These are phyloP conservation scores for Procambarus clarkii DNA, from an alignment of 1,140 invertebrate species.

Conservation along the genomic window DNA sequence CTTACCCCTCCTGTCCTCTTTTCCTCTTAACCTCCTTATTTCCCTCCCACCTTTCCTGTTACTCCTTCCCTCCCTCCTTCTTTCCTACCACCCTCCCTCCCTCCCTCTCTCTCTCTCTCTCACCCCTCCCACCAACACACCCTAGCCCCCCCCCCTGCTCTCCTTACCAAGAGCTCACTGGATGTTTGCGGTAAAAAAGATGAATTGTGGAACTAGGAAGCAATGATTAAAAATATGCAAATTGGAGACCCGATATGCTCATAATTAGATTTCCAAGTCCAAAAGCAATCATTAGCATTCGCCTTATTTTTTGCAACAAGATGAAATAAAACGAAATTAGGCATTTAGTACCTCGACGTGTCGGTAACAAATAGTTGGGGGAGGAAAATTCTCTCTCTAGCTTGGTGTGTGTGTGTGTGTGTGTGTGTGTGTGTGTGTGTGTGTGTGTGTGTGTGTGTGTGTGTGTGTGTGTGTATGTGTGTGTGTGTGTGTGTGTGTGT, in stretches of 20 bases:
- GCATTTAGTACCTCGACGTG: conserved; percentile 29
- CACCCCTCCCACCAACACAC: neutral
- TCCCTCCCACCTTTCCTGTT: neutral
- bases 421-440: too few relatives aligned
- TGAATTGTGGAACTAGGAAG: conserved; percentile 30
- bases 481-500: too few relatives aligned
- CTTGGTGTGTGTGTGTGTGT: neutral
- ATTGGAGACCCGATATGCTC: conserved; percentile 43
- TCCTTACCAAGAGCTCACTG: neutral
- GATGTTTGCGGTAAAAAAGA: conserved; percentile 32
- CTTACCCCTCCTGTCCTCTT: neutral
- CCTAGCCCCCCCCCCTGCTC: neutral
- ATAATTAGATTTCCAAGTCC: conserved; percentile 57
- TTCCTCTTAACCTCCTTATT: neutral
- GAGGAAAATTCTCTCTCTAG: neutral
- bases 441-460: too few relatives aligned
- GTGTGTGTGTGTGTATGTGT: too few relatives aligned
- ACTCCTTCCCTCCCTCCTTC: conserved; percentile 1
- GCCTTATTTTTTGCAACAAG: conserved; percentile 58
- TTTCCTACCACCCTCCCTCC: neutral
- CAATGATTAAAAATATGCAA: conserved; percentile 38
- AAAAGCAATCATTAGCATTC: conserved; percentile 57
- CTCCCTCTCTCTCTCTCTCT: neutral
- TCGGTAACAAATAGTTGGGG: conserved; percentile 15
- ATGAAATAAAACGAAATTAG: conserved; percentile 62